Base-by-base conservation (phyloP, 2,888 invertebrate species). In the Operophtera brumata region DNA sequence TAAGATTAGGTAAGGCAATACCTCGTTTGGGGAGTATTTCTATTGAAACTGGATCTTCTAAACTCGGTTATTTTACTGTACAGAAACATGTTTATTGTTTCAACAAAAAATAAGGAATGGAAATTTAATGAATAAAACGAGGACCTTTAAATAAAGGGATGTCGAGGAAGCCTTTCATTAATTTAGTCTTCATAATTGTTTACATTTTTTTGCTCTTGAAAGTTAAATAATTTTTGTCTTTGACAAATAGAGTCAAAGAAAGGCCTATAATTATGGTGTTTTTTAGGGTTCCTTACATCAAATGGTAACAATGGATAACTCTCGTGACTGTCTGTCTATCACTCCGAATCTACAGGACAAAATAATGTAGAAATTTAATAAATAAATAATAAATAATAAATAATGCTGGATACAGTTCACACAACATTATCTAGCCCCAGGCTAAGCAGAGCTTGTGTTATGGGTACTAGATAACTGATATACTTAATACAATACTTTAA, bases 1-100 rank as follows among this genome's bases (percentile, higher is more conserved):
- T 74, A 72, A 66, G 70, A 78, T 79, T 73, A 71, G 66, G 76
- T 69, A 72, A 80, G 57, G 56, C 62, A 69, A 75, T 64, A 76
- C 65, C 67, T 66, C 66, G 68, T 52, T 64, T 59, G 73, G 73
- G 72, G 70, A 74, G 71, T 67, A 60, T 70, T 73, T 70, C 70
- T 70, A 76, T 73, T 75, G 73, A 70, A 77, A 75, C 67, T 52
- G 63, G 70, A 71, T 57, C 36, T 41, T 25, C 14, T 37, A 13
- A 42, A 46, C 40, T 42, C 10, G 10, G 32, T 58, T 39, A 11
- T 49, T 41, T 49, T 41, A 30, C n/a, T 20, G 14, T 8, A 50
- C 35, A 14, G 34, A 52, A 50, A 60, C 14, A 43, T 61, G 51
- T 53, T 46, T 30, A 30, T 11, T 47, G 32, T 42, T 54, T 55